These are phyloP conservation scores for Neolamprologus devosi DNA, from an alignment of 2,113 vertebrate genomes.

Conservation along the genomic window DNA sequence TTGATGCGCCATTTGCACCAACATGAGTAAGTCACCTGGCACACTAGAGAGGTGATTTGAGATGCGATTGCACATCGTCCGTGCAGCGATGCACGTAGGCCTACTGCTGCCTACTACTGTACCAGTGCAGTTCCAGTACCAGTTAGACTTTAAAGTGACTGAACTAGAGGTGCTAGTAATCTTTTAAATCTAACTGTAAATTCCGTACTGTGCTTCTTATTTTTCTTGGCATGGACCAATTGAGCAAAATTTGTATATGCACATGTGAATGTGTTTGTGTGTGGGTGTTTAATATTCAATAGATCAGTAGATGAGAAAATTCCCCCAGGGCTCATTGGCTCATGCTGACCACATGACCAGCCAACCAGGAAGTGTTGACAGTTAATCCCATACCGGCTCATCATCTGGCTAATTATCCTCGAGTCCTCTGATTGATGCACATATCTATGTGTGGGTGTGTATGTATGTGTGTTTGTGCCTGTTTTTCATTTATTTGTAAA, in stretches of 20 bases:
- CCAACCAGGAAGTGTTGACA: slow-evolving; percentile 33
- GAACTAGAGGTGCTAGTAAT: not conserved
- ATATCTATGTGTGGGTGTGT: not conserved
- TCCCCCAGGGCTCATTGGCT: slow-evolving; percentile 23
- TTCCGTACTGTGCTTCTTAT: not conserved
- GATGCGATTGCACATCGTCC: too few relatives aligned
- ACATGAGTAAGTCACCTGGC: not conserved
- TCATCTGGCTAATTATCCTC: slow-evolving; percentile 32
- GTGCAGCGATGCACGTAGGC: not conserved
- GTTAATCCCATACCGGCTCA: slow-evolving; percentile 19
- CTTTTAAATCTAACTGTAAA: not conserved
- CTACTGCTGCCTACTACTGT: not conserved
- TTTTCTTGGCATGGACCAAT: not conserved
- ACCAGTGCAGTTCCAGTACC: not conserved
- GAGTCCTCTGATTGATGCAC: not conserved
- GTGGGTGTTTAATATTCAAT: not conserved
- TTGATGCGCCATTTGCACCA: not conserved
- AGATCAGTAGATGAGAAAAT: not conserved
- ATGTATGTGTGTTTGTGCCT: not conserved
- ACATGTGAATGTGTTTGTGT: not conserved
- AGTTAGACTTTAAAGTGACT: not conserved
- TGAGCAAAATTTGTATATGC: not conserved
- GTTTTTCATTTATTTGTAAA: not conserved
- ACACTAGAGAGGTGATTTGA: not conserved
- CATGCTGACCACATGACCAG: slow-evolving; percentile 20